Conservation (phyloP, 2,888 invertebrate genomes). For the Cyrtodaria siliqua region DNA sequence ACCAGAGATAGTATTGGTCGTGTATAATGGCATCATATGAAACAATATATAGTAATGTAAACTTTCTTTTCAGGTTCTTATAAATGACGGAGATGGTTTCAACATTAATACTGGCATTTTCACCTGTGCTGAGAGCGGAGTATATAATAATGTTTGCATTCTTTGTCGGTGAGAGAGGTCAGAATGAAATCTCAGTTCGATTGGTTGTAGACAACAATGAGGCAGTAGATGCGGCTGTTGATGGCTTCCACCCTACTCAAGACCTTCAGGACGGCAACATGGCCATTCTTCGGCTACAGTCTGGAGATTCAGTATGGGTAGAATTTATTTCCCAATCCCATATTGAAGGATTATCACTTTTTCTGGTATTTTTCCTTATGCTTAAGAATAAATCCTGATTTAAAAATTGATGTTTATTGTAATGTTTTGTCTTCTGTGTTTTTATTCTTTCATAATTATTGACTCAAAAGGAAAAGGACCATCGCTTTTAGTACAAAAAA, state of each 20-base stretch:
- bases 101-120: constrained; percentile 17
- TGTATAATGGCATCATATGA: no score
- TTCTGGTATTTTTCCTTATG: constrained; percentile 21
- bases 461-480: no score
- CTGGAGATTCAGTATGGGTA: constrained; percentile 18
- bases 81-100: constrained; percentile 23
- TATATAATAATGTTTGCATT: constrained; percentile 22
- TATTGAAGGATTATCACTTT: constrained; percentile 20
- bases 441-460: no score
- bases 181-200: not conserved
- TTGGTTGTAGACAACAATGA: not conserved
- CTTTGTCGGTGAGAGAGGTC: constrained; percentile 6
- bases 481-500: no score
- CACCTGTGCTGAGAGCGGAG: constrained; percentile 21
- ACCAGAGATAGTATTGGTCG: no score
- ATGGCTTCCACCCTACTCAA: constrained; percentile 1
- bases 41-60: no score
- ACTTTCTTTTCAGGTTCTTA: constrained; percentile 17
- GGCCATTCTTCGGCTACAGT: constrained; percentile 2
- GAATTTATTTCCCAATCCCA: not conserved
- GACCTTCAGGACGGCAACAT: constrained; percentile 28
- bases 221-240: constrained; percentile 3
- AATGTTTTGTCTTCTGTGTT: no score
- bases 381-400: no score
- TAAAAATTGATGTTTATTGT: no score